Percentiles rank a stretch among this genome's conserved stretches.
phyloP scores from a whole-genome alignment of 2,888 invertebrate species.

The Epirrita christyi region DNA sequence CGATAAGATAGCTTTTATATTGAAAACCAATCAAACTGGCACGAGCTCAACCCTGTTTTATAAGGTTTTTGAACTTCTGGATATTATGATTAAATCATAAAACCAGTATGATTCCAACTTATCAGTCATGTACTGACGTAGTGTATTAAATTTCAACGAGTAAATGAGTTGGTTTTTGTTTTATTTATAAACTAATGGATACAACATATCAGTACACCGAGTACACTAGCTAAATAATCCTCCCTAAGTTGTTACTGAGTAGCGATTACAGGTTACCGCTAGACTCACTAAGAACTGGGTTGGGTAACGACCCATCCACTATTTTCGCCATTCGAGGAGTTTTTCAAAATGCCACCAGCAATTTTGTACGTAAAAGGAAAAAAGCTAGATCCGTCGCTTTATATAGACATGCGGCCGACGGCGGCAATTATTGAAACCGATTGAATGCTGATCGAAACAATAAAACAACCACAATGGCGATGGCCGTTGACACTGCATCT shows the following conservation, averaged over 20 bases:
- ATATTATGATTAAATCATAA: conserved; percentile 22
- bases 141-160: conserved; percentile 2
- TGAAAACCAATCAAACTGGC: conserved; percentile 49
- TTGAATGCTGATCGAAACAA: conserved; percentile 36
- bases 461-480: conserved; percentile 36
- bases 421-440: conserved; percentile 35
- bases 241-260: conserved; percentile 64
- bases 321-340: conserved; percentile 46
- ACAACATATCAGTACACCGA: conserved; percentile 19
- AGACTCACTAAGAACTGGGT: conserved; percentile 56
- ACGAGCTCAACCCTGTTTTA: conserved; percentile 16
- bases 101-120: conserved; percentile 11
- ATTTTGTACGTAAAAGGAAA: conserved; percentile 52
- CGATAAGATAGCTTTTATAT: conserved; percentile 8
- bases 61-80: conserved; percentile 17
- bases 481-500: conserved; percentile 36
- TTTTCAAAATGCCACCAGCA: conserved; percentile 54
- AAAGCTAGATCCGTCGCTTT: conserved; percentile 49
- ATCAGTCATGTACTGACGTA: conserved; percentile 7
- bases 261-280: conserved; percentile 66
- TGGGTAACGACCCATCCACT: conserved; percentile 58
- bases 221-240: conserved; percentile 42
- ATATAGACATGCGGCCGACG: conserved; percentile 42
- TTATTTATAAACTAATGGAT: conserved; percentile 21
- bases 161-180: conserved; percentile 18